These are phyloP conservation scores for Himalopsyche japonica DNA, from an alignment of 2,888 invertebrate genomes.

Conservation along the genomic window DNA sequence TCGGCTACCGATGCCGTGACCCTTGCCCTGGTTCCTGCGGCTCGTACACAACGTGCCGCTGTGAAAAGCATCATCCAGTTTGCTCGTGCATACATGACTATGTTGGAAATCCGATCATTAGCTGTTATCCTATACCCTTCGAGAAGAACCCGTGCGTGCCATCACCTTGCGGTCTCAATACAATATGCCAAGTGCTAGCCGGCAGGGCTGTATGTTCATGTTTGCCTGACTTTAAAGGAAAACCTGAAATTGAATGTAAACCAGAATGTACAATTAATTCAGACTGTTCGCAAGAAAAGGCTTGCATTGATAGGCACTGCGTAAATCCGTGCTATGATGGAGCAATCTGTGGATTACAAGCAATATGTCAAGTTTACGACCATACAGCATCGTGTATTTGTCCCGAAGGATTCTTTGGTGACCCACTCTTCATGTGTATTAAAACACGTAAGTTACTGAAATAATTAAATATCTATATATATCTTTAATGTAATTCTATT, in stretches of 20 bases:
- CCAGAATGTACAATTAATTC: constrained; percentile 84
- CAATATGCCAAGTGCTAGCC: constrained; percentile 72
- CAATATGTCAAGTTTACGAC: constrained; percentile 76
- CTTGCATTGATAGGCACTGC: constrained; percentile 77
- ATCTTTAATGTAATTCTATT: too few relatives aligned
- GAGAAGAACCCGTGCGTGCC: constrained; percentile 71
- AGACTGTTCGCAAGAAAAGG: constrained; percentile 73
- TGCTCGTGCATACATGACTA: constrained; percentile 75
- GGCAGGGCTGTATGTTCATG: constrained; percentile 78
- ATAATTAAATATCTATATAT: not conserved
- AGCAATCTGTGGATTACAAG: constrained; percentile 78
- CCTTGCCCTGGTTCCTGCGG: constrained; percentile 85
- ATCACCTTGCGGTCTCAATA: constrained; percentile 78
- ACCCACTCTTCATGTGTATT: constrained; percentile 77
- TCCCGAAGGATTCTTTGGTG: constrained; percentile 75
- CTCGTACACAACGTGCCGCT: constrained; percentile 71
- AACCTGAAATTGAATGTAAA: constrained; percentile 75
- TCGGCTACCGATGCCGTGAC: constrained; percentile 78
- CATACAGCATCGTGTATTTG: constrained; percentile 85
- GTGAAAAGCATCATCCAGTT: constrained; percentile 78
- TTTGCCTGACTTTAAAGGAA: constrained; percentile 73
- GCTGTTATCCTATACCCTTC: constrained; percentile 67
- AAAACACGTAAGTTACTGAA: constrained; percentile 52
- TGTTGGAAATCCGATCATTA: constrained; percentile 76
- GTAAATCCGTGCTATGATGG: constrained; percentile 71